Base-by-base conservation (phyloP, 2,113 vertebrate species). In the Mus pahari region DNA sequence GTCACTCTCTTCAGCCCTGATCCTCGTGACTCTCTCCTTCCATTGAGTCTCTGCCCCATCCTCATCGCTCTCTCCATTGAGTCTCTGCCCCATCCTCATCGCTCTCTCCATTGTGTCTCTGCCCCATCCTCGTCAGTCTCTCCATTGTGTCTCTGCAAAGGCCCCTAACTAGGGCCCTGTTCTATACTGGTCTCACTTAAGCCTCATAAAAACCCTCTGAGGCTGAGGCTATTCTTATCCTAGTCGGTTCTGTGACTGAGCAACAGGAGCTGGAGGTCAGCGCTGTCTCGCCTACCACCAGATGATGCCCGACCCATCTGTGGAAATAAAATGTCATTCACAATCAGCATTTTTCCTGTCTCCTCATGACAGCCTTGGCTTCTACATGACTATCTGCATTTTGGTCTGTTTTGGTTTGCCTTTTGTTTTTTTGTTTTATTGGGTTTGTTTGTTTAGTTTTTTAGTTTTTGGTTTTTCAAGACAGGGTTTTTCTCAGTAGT, bases 301-400 rank as follows among this genome's bases (percentile, higher is more conserved):
- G 2, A 26, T 1, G 58, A 50, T 55, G 68, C 64, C 16, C 45
- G 33, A 13, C 26, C 20, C n/a, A 22, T 78, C 53, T 83, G 48
- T 39, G 19, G 74, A 75, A 75, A 28, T 39, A 42, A 58, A 22
- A 7, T 1, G 1, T 33, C 1, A 2, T 64, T 55, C 5, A 1
- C 31, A 3, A 2, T 19, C 17, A 6, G 20, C 5, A 0, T 7
- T 86, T 26, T n/a, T 66, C n/a, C 26, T 55, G 45, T 48, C 28
- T 3, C 11, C 2, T 28, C 17, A 0, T 0, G 14, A 28, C 12
- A 62, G 2, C 8, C 42, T 64, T 6, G 0, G 4, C 9, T n/a
- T 33, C 31, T 3, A 5, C 11, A 1, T 1, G 1, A 19, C 24
- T 13, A 66, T 66, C 28, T 66, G 64, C 68, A 70, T 70, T 36